Evolutionary conservation across 2,797 vertebrate species (phyloP), one percentile per base, ranked within the genome.

Genomic region (Cyprinodon diabolis): DNA sequence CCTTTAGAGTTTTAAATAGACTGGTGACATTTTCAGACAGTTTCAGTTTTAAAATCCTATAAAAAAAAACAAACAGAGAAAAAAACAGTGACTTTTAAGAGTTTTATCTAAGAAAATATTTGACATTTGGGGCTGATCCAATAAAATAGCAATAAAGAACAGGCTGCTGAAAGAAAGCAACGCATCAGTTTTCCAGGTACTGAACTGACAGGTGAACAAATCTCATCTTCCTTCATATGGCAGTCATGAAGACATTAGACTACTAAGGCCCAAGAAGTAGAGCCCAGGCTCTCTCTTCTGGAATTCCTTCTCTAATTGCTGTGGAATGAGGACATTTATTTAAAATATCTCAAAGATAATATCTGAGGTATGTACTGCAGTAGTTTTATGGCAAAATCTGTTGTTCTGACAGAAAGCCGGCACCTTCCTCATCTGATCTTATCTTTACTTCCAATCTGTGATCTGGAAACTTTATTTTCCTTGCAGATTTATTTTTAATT

Each of bases 11-110:
- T 65, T 65, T 47, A 4, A 21, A 37, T 37, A 21, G 25, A 15
- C 40, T 30, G 1, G 45, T 49, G 69, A 62, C 25, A 71, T 51
- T 71, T 71, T 37, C 56, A 6, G 11, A 60, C 60, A 49, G 25
- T 47, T 60, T 37, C 21, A 49, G 21, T 62, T 58, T 40, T 62
- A n/a, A 48, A 71, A 35, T 62, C 8, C 4, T 37, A 21, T 51
- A 37, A 43, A n/a, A n/a, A n/a, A 40, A 71, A n/a, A 12, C 37
- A 63, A 9, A n/a, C 2, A n/a, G 7, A 35, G 25, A 19, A 1
- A 49, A 23, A 60, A 37, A n/a, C 51, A 56, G 25, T 51, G 57
- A 37, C 56, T 51, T 62, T 62, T 71, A 51, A 71, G 17, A 60
- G 17, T 3, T 17, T 48, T 30, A 21, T 37, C 25, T 17, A 35